These are phyloP conservation scores for Urosaurus nigricauda DNA, from an alignment of 2,797 vertebrate genomes.

Conservation along the genomic window DNA sequence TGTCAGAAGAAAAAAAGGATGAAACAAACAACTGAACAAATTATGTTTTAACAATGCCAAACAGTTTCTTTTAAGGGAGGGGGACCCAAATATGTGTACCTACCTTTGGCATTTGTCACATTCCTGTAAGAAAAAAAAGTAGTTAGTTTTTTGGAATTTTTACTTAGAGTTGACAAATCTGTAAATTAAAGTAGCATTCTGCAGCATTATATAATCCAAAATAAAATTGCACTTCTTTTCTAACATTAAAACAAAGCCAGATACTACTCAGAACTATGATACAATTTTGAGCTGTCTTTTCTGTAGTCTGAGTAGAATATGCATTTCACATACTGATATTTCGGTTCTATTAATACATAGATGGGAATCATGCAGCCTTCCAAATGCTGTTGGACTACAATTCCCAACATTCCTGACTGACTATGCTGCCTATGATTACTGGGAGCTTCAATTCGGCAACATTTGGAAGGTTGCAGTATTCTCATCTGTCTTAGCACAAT, in stretches of 20 bases:
- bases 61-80: constrained; percentile 38
- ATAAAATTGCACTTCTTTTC: not conserved
- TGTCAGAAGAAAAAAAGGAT: constrained; percentile 48
- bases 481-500: too few species aligned
- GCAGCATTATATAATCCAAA: not conserved
- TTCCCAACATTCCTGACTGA: too few species aligned
- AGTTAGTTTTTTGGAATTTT: constrained; percentile 50
- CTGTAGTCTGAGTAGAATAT: not conserved
- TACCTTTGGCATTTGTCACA: constrained; percentile 98
- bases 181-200: not conserved
- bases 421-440: too few species aligned
- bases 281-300: not conserved
- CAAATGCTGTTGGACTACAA: too few species aligned
- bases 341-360: not conserved
- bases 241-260: not conserved
- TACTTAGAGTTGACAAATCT: not conserved
- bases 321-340: not conserved
- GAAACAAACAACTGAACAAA: constrained; percentile 53
- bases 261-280: not conserved
- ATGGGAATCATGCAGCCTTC: too few species aligned
- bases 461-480: too few species aligned
- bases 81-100: too few species aligned
- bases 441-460: too few species aligned
- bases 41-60: not conserved
- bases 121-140: constrained; percentile 84